Evolutionary conservation across 2,888 invertebrate genomes (phyloP), one percentile per base, ranked within the genome.

Genomic region (Limnephilus rhombicus): DNA sequence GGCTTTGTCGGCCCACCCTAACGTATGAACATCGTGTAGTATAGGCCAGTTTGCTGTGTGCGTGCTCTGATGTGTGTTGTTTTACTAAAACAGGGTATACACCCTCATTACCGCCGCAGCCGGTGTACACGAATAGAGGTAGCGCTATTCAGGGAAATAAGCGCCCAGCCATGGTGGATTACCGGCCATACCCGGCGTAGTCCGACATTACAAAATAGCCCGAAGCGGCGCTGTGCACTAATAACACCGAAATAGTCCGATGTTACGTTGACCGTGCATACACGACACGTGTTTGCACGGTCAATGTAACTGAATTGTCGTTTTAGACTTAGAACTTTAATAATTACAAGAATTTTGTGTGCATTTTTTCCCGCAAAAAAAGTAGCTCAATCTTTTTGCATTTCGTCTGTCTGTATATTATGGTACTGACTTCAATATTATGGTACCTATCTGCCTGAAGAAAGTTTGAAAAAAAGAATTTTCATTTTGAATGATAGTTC

Each of bases 211-310:
- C 68, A 24, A n/a, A 68, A 68, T 68, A 68, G 68, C 68, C 24
- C 81, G 82, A 34, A 31, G 82, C 31, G 82, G 82, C 82, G 7
- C 29, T 82, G n/a, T 31, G 12, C 82, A 34, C 13, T 31, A 29
- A 82, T 82, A 18, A 34, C 13, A 53, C 68, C 29, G 87, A 53
- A 87, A 87, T 87, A 68, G 24, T 68, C 87, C 15, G 68, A 31
- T 45, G 85, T 53, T 87, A 87, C 87, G 37, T 87, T 87, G 87
- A 53, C 87, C 68, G 53, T 68, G 31, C 34, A 68, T 68, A 68
- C 68, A 68, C 68, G n/a, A 49, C 49, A 68, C 68, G 68, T 68
- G n/a, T 68, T n/a, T n/a, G n/a, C n/a, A n/a, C n/a, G n/a, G n/a
- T n/a, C n/a, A n/a, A 7, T n/a, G 24, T n/a, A n/a, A n/a, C 68